Conservation (phyloP, 2,888 invertebrate genomes). For the Nomada ruficornis region DNA sequence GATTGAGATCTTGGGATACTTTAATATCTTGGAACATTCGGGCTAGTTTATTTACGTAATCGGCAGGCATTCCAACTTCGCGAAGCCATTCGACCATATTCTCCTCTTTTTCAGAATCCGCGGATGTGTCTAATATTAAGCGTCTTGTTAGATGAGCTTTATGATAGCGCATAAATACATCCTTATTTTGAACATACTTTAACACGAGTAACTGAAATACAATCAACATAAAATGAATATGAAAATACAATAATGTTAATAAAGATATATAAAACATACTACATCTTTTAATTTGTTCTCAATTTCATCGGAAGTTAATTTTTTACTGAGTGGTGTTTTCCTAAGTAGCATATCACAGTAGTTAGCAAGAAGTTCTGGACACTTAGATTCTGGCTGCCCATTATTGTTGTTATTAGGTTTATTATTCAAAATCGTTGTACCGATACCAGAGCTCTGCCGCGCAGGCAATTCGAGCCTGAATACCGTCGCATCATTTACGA, state of each 20-base stretch:
- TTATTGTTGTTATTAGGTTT: constrained; percentile 82
- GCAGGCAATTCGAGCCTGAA: constrained; percentile 86
- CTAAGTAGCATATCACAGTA: constrained; percentile 99
- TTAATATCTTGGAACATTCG: constrained; percentile 99
- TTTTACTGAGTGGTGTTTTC: constrained; percentile 97
- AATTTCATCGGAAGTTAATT: constrained; percentile 98
- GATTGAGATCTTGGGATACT: constrained; percentile 97
- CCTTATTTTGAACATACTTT: constrained; percentile 99
- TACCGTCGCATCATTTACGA: constrained; percentile 98
- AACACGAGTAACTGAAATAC: constrained; percentile 91
- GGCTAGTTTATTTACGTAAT: constrained; percentile 98
- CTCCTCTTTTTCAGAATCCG: constrained; percentile 99
- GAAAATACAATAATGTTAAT: constrained; percentile 19
- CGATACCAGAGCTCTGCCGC: constrained; percentile 82
- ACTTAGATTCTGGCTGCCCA: constrained; percentile 95
- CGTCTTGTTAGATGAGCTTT: constrained; percentile 98
- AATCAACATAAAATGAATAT: constrained; percentile 46
- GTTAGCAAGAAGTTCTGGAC: constrained; percentile 99
- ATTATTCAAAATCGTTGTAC: constrained; percentile 86
- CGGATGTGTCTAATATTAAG: constrained; percentile 98
- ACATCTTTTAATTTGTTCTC: constrained; percentile 97
- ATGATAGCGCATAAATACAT: constrained; percentile 99
- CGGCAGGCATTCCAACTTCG: constrained; percentile 99
- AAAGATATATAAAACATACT: constrained; percentile 83
- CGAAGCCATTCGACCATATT: constrained; percentile 99